Evolutionary conservation across 2,113 vertebrate species (phyloP), one percentile per base, ranked within the genome.

Genomic region (Gallinago undulata): DNA sequence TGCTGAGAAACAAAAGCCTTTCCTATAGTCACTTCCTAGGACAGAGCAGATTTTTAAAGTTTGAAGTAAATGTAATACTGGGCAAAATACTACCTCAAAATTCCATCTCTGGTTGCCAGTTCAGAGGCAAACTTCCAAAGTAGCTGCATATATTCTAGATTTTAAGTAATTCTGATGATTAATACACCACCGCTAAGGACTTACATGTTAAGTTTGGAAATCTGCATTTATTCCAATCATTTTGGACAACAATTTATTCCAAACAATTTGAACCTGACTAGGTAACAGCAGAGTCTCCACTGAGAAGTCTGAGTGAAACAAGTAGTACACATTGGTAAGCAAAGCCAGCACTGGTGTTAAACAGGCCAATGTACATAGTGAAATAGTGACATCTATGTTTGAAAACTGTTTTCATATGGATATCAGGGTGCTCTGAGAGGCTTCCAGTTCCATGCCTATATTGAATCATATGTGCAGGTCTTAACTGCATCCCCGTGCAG

Each of bases 321-420:
- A 27, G n/a, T 85, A 76, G 14, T 35, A 35, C 22, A 39, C 4
- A 37, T 8, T 37, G n/a, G 18, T 69, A 56, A 39, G 7, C 23
- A 62, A 76, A 93, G 39, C 7, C 27, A 83, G 48, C n/a, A n/a
- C 14, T 35, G 82, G 21, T 3, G 3, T 92, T 39, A 69, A 92
- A 83, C 0, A 73, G 33, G 80, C n/a, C 41, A 79, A 62, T 0
- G 0, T 78, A 51, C 28, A 79, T 12, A 91, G 84, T 80, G 81
- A 85, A 96, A 97, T 19, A 94, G 74, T 88, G 91, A 94, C 92
- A 94, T 59, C 93, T 96, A 82, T 85, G 59, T 85, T 83, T 80
- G 84, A 89, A 91, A 93, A 94, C 13, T n/a, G 24, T 64, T 79
- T 85, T 59, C 47, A 53, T 60, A 47, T 10, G 6, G 19, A 5